phyloP scores from a whole-genome alignment of 2,888 invertebrate species.

The Tortricodes alternella region DNA sequence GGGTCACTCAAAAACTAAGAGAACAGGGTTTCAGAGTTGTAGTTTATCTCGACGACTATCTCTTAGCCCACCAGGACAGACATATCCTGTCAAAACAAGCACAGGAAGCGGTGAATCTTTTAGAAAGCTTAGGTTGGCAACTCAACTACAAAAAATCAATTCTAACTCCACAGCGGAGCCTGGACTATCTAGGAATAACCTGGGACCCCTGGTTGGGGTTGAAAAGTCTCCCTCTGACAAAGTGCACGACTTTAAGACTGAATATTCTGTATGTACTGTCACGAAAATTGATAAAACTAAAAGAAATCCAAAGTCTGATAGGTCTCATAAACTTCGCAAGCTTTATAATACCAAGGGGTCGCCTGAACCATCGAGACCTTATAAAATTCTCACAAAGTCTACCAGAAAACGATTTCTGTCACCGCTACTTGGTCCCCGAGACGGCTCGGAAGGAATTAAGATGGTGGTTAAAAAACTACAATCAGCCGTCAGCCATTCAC shows the following conservation, averaged over 20 bases:
- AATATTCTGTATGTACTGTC: not conserved
- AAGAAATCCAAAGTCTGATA: conserved; percentile 8
- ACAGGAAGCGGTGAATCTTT: not conserved
- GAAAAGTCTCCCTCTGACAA: not conserved
- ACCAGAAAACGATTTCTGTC: not conserved
- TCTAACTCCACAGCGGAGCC: not conserved
- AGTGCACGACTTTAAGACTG: not conserved
- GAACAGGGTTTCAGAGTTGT: conserved; percentile 31
- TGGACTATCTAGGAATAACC: conserved; percentile 20
- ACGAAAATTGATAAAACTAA: not conserved
- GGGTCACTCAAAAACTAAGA: conserved; percentile 34
- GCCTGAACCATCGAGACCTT: conserved; percentile 12
- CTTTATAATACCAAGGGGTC: conserved; percentile 8
- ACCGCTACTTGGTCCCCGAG: not conserved
- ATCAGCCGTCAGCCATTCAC: not conserved
- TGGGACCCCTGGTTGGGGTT: conserved; percentile 7
- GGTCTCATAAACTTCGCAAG: conserved; percentile 20
- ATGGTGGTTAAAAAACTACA: not conserved
- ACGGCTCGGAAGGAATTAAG: not conserved
- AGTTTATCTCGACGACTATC: conserved; percentile 38
- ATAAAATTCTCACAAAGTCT: conserved; percentile 6
- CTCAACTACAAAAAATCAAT: conserved; percentile 21
- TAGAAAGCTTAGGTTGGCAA: conserved; percentile 18
- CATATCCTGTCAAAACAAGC: not conserved
- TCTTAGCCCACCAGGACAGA: conserved; percentile 22